Percentiles rank a stretch among this genome's conserved stretches.
Conservation (phyloP, 1,140 invertebrate genomes). For the Dendrolimus punctatus region DNA sequence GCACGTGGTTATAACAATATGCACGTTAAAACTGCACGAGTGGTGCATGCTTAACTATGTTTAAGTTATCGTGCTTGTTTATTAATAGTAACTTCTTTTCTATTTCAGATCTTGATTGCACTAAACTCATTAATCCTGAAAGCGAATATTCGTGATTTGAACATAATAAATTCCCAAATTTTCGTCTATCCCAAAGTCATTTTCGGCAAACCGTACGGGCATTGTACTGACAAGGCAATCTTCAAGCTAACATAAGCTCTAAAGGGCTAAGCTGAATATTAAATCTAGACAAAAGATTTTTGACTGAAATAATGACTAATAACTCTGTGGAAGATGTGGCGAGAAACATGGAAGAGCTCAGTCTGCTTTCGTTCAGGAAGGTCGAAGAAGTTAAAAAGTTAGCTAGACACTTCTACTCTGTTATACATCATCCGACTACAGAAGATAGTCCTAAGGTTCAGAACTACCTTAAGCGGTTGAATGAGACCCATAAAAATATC, state of each 20-base stretch:
- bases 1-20: too few species aligned
- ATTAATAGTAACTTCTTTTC: too few species aligned
- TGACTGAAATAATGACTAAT: slow-evolving; percentile 16
- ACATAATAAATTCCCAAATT: too few species aligned
- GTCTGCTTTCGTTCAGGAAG: slow-evolving; percentile 50
- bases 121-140: too few species aligned
- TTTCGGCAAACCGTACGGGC: too few species aligned
- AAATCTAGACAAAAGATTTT: slow-evolving; percentile 6
- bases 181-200: too few species aligned
- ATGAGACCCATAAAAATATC: slow-evolving; percentile 45
- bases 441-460: slow-evolving; percentile 31
- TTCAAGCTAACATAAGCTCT: background rate
- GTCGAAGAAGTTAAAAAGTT: slow-evolving; percentile 48
- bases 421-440: slow-evolving; percentile 47
- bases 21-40: too few species aligned
- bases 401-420: slow-evolving; percentile 42
- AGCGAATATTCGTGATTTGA: too few species aligned
- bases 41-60: too few species aligned
- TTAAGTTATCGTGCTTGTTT: too few species aligned
- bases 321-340: slow-evolving; percentile 29
- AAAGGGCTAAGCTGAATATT: background rate
- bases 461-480: slow-evolving; percentile 40
- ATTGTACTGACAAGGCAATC: too few species aligned
- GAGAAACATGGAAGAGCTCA: slow-evolving; percentile 35
- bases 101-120: too few species aligned